Percentiles rank a stretch among this genome's conserved stretches.
Evolutionary conservation across 1,140 invertebrate species (phyloP).

Genomic region (Armadillidium nasatum): DNA sequence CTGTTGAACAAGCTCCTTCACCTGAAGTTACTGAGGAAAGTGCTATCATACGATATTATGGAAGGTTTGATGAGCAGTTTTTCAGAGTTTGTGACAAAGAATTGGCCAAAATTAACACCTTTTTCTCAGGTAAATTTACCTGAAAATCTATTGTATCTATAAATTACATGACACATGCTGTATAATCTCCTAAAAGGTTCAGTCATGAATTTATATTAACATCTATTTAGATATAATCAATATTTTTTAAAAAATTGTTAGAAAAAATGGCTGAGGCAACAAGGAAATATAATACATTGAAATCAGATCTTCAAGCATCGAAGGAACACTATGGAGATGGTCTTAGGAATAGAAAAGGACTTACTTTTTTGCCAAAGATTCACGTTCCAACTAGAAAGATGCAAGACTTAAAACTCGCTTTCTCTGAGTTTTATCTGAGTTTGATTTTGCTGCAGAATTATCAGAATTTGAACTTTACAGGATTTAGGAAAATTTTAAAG

Average conservation of each 20-base stretch:
- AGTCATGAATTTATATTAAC: no score
- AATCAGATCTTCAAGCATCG: constrained; percentile 73
- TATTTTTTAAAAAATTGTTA: constrained; percentile 53
- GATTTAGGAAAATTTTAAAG: constrained; percentile 99
- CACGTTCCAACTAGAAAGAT: constrained; percentile 58
- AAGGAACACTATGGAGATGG: constrained; percentile 45
- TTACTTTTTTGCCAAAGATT: constrained; percentile 39
- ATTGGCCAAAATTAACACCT: constrained; percentile 92
- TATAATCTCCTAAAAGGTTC: no score
- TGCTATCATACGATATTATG: constrained; percentile 80
- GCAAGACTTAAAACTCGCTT: constrained; percentile 93
- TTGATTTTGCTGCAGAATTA: constrained; percentile 78
- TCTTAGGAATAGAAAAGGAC: constrained; percentile 39
- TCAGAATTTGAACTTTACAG: constrained; percentile 94
- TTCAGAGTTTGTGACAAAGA: constrained; percentile 93
- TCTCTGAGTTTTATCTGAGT: constrained; percentile 98
- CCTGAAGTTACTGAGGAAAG: constrained; percentile 76
- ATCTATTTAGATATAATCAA: constrained; percentile 24
- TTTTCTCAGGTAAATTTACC: constrained; percentile 87
- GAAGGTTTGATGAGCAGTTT: constrained; percentile 93
- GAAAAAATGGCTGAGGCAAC: constrained; percentile 97
- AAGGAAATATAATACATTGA: constrained; percentile 83
- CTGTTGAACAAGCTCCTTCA: constrained; percentile 82
- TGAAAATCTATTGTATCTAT: no score
- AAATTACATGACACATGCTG: no score